Evolutionary conservation across 1,140 invertebrate genomes (phyloP), one percentile per base, ranked within the genome.

Genomic region (Achatina immaculata): DNA sequence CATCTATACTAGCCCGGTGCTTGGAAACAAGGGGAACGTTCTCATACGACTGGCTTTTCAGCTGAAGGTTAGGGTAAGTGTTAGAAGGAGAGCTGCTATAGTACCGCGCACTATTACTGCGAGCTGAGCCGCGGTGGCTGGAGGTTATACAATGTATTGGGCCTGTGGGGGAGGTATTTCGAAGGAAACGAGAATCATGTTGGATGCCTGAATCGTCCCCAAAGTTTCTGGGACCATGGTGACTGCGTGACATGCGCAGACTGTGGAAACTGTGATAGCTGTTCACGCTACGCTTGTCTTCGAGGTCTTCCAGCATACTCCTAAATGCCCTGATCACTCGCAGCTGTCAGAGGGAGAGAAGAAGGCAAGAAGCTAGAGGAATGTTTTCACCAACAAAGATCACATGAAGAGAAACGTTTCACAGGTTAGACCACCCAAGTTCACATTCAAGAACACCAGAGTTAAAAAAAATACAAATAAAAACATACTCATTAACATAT

Each of bases 261-360:
- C 95, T 97, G 94, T 96, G 96, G 93, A 97, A 95, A 92, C 96
- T 97, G 94, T 97, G 96, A 93, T 96, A 95, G 95, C 96, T 97
- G 95, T 98, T 97, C 92, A 98, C 95, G 93, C 91, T 92, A 80
- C 97, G 98, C 91, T 97, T 95, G 93, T 99, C 98, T 94, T 99
- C 98, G 93, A 99, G 94, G 93, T 99, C 98, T 95, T 99, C 98
- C 94, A 99, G 94, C 91, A 96, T 99, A 90, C 97, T 99, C 94
- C 97, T 98, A 96, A 99, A 99, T 91, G 98, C 98, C 94, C 98
- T 96, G 93, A 99, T 98, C 93, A 99, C 98, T 93, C 98, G 96
- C 94, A 99, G 95, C 98, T 99, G 96, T 94, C 84, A 87, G 83
- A 42, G 68, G 78, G 74, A 76, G 74, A 73, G 71, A 73, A 73